Evolutionary conservation across 2,113 vertebrate species (phyloP).

Genomic region (Colistium nudipinnis): DNA sequence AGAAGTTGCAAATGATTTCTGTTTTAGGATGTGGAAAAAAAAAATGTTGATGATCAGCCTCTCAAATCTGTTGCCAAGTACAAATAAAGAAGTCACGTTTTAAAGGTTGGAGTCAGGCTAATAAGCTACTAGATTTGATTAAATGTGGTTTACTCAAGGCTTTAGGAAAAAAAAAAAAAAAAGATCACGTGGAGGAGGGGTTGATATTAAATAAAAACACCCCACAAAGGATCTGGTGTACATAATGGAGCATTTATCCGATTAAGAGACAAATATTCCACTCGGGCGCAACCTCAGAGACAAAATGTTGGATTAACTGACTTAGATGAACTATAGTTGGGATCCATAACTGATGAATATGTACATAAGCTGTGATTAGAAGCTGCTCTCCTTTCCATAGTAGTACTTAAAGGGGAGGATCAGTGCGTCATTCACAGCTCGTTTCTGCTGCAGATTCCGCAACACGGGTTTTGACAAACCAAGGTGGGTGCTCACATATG

Average conservation of each 20-base stretch:
- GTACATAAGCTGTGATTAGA: neutral
- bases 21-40: neutral
- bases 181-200: too few relatives aligned
- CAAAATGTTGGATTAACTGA: neutral
- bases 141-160: slow-evolving; percentile 15
- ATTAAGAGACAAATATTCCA: neutral
- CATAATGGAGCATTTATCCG: too few relatives aligned
- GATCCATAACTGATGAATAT: neutral
- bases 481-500: too few relatives aligned
- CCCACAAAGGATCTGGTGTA: too few relatives aligned
- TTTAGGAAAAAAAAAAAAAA: too few relatives aligned
- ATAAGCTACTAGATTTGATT: too few relatives aligned
- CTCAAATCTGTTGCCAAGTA: neutral
- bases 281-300: neutral
- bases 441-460: neutral
- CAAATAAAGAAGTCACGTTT: too few relatives aligned
- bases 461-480: too few relatives aligned
- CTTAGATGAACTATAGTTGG: neutral
- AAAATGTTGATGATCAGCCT: neutral
- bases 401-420: neutral
- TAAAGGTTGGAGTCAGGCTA: too few relatives aligned
- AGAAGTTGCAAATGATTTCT: too few relatives aligned
- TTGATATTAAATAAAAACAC: too few relatives aligned
- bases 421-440: too few relatives aligned
- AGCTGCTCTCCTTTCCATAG: neutral